Evolutionary conservation across 2,113 vertebrate genomes (phyloP).

Genomic region (Centropristis striata): DNA sequence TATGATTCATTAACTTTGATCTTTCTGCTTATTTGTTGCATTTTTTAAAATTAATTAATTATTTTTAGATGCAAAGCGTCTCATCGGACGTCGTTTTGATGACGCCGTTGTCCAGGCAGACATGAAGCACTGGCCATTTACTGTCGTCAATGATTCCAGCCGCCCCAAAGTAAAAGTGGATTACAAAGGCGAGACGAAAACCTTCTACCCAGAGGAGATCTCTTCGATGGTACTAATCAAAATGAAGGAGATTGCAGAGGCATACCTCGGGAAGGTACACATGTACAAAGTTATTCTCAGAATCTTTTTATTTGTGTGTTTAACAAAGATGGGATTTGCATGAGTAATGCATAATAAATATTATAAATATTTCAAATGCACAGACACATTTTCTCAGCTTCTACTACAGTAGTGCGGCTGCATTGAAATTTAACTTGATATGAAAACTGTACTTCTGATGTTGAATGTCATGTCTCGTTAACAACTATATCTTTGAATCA

Average conservation of each 20-base stretch:
- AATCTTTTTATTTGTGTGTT: not conserved
- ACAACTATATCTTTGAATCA: not conserved
- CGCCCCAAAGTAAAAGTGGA: conserved; percentile 86
- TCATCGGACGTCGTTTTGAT: conserved; percentile 85
- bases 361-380: too few relatives aligned
- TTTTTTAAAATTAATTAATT: too few relatives aligned
- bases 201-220: conserved; percentile 86
- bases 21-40: not conserved
- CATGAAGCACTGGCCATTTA: conserved; percentile 87
- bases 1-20: not conserved
- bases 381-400: not conserved
- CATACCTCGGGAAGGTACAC: conserved; percentile 85
- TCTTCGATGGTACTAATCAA: conserved; percentile 87
- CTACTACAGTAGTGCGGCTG: not conserved
- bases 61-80: conserved; percentile 85
- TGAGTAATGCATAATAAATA: not conserved
- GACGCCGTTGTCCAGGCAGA: conserved; percentile 84
- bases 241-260: conserved; percentile 87
- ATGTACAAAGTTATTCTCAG: not conserved
- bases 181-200: conserved; percentile 85
- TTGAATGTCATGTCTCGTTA: not conserved
- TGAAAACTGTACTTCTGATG: not conserved
- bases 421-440: not conserved
- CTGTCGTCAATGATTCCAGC: conserved; percentile 77
- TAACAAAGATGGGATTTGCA: not conserved